Conservation (phyloP, 2,113 vertebrate genomes). For the Zingel zingel region DNA sequence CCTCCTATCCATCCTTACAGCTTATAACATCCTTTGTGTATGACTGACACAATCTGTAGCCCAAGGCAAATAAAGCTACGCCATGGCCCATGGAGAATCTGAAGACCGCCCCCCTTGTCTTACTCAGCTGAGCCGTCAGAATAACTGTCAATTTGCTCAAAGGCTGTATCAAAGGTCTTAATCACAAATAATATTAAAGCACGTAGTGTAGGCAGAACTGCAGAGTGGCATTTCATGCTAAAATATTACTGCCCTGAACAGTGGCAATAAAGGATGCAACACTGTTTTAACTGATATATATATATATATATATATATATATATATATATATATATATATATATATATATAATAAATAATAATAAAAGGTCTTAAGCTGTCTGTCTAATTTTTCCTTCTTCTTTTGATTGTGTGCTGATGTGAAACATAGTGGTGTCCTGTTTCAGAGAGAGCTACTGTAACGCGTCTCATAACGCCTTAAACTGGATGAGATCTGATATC, state of each 20-base stretch:
- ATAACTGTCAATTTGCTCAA: conserved; percentile 44
- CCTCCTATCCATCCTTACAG: conserved; percentile 31
- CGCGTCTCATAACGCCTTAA: not conserved
- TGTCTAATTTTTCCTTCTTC: not conserved
- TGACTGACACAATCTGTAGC: conserved; percentile 56
- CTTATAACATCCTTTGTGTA: conserved; percentile 38
- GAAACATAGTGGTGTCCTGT: not conserved
- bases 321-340: no score
- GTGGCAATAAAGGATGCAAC: not conserved
- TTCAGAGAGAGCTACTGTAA: not conserved
- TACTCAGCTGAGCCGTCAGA: conserved; percentile 9
- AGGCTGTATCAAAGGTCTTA: conserved; percentile 24
- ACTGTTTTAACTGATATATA: not conserved
- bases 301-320: no score
- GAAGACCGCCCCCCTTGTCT: conserved; percentile 23
- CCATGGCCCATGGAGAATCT: conserved; percentile 20
- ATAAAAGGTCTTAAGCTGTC: not conserved
- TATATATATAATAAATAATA: not conserved
- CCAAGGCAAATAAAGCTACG: conserved; percentile 34
- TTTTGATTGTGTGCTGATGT: not conserved
- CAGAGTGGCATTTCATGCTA: not conserved
- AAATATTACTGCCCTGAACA: not conserved
- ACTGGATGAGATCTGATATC: not conserved
- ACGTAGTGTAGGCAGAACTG: conserved; percentile 4
- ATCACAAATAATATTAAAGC: conserved; percentile 19